Conservation (phyloP, 2,797 vertebrate genomes). For the Corythornis leucogaster region DNA sequence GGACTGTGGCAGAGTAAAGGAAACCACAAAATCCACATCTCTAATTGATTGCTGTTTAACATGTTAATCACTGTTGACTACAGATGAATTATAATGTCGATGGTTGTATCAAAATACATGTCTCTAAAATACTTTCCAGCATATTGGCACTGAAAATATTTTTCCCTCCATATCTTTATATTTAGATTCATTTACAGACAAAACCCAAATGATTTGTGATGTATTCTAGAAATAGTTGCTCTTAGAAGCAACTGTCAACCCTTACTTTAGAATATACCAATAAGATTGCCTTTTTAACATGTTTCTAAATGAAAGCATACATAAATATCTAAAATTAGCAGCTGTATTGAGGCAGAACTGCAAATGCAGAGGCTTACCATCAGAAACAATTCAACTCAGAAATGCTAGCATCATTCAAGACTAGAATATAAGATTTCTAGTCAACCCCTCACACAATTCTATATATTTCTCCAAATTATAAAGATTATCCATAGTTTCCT, state of each 20-base stretch:
- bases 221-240: not conserved
- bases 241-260: not conserved
- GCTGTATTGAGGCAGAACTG: not conserved
- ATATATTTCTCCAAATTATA: not conserved
- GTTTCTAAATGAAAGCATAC: not conserved
- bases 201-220: not conserved
- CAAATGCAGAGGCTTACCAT: not conserved
- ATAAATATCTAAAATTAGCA: not conserved
- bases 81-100: not conserved
- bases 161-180: not conserved
- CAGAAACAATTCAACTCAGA: not conserved
- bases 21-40: not conserved
- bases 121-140: not conserved
- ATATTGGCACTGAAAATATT: not conserved
- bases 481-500: not conserved
- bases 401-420: not conserved
- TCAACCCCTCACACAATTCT: not conserved
- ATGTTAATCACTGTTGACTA: not conserved
- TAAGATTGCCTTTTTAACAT: not conserved
- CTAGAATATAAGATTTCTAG: not conserved
- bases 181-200: not conserved
- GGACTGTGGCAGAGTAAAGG: not conserved
- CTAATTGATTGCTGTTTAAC: not conserved
- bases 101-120: not conserved
- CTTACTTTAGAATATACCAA: not conserved